phyloP scores from a whole-genome alignment of 2,888 invertebrate species.

The Drosophila nr. perissopoda region DNA sequence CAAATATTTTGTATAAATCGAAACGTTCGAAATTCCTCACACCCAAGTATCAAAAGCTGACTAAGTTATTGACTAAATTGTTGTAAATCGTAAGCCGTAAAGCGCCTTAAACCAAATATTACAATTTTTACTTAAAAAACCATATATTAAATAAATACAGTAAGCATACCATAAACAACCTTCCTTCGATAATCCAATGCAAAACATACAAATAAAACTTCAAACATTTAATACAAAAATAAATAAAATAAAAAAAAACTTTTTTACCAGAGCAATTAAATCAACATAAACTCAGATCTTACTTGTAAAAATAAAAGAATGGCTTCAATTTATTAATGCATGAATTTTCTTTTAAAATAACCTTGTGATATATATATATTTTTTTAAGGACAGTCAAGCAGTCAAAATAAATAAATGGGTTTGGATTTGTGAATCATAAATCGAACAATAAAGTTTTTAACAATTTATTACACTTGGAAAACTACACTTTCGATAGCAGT shows the following conservation, averaged over 20 bases:
- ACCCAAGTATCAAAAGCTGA: conserved; percentile 84
- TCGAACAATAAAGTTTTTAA: not conserved
- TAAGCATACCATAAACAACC: conserved; percentile 57
- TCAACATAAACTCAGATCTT: conserved; percentile 33
- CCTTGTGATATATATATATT: not conserved
- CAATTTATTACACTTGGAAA: not conserved
- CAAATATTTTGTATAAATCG: conserved; percentile 27
- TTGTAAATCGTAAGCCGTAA: conserved; percentile 35
- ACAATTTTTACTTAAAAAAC: conserved; percentile 26
- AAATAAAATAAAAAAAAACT: conserved; percentile 4
- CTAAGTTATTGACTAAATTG: conserved; percentile 50
- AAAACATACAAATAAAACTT: conserved; percentile 34
- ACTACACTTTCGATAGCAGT: not conserved
- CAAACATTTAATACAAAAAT: conserved; percentile 20
- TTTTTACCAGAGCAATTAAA: conserved; percentile 48
- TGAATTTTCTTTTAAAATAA: conserved; percentile 18
- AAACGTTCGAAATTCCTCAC: conserved; percentile 70
- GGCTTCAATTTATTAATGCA: conserved; percentile 30
- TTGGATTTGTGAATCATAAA: not conserved
- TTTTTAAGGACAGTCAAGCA: conserved; percentile 21
- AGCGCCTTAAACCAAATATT: conserved; percentile 38
- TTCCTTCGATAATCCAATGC: conserved; percentile 22
- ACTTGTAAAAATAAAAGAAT: conserved; percentile 14
- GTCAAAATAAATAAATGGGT: conserved; percentile 2
- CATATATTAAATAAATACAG: conserved; percentile 55